A percentile compares a stretch with the other conserved stretches of the same genome.
phyloP scores from a whole-genome alignment of 2,113 vertebrate species.

The Forbesichthys papilliferus region DNA sequence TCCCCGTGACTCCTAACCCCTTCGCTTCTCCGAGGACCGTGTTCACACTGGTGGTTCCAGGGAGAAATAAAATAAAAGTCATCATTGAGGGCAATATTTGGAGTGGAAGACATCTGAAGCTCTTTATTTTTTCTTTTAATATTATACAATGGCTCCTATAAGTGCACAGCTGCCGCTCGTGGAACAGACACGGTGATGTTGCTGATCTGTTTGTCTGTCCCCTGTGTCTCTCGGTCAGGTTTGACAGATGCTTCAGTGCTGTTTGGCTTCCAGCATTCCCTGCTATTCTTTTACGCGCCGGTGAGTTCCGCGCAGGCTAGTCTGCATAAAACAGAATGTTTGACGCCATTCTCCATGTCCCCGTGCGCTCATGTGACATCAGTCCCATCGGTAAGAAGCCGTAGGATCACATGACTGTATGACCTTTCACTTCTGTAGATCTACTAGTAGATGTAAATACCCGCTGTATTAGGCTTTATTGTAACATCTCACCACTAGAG shows the following conservation, averaged over 20 bases:
- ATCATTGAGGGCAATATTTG: conserved; percentile 14
- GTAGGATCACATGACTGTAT: not conserved
- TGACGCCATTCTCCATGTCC: conserved; percentile 84
- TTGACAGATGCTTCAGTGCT: conserved; percentile 83
- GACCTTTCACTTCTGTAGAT: not conserved
- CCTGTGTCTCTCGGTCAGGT: conserved; percentile 72
- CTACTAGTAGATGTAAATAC: not conserved
- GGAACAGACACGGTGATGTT: conserved; percentile 1
- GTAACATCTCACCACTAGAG: conserved; percentile 65
- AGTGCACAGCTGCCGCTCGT: conserved; percentile 30
- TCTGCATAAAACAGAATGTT: conserved; percentile 91
- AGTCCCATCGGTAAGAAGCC: conserved; percentile 88
- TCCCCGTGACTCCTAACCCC: conserved; percentile 55
- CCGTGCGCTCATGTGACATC: conserved; percentile 88
- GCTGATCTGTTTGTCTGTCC: conserved; percentile 16
- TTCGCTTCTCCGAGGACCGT: conserved; percentile 49
- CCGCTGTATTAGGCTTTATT: conserved; percentile 17
- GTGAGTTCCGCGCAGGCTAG: conserved; percentile 82
- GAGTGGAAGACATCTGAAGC: conserved; percentile 7
- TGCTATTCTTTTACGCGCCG: conserved; percentile 86
- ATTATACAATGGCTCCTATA: conserved; percentile 16
- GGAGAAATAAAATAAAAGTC: conserved; percentile 22
- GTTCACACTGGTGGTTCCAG: conserved; percentile 40
- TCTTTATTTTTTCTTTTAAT: conserved; percentile 5
- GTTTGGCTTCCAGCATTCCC: conserved; percentile 83